Percentiles rank a stretch among this genome's conserved stretches.
Conservation (phyloP, 2,888 invertebrate genomes). For the Exocentrus adspersus region DNA sequence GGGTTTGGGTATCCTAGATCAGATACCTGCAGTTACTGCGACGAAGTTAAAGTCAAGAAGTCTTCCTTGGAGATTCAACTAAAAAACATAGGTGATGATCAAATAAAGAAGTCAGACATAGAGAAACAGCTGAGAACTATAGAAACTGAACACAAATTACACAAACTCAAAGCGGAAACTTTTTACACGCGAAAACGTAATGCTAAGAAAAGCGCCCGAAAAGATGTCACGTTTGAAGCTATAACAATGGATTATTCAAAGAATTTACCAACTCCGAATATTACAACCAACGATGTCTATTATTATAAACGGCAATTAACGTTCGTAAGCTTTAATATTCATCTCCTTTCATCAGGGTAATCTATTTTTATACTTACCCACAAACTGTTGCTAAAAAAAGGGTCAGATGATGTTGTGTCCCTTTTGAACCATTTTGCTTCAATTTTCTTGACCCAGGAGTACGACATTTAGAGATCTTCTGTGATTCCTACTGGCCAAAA, state of each 20-base stretch:
- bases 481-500: constrained; percentile 20
- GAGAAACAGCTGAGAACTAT: too few relatives aligned
- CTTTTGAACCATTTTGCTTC: too few relatives aligned
- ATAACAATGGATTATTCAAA: not conserved
- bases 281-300: not conserved
- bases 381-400: not conserved
- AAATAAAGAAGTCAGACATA: too few relatives aligned
- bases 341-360: not conserved
- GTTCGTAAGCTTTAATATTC: not conserved
- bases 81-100: too few relatives aligned
- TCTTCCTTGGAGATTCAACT: too few relatives aligned
- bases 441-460: constrained; percentile 14
- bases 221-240: not conserved
- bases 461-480: constrained; percentile 19
- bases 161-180: not conserved
- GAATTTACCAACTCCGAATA: not conserved
- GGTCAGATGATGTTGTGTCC: too few relatives aligned
- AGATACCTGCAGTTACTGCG: too few relatives aligned
- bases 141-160: not conserved
- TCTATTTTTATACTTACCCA: not conserved
- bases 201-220: not conserved
- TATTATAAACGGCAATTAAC: constrained; percentile 2
- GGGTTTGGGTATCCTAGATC: too few relatives aligned
- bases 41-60: too few relatives aligned
- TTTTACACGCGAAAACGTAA: not conserved